phyloP scores from a whole-genome alignment of 30 jellyfish, hydroid and myxozoan genomes.

The Aurelia aurita complex sp. Pacific region DNA sequence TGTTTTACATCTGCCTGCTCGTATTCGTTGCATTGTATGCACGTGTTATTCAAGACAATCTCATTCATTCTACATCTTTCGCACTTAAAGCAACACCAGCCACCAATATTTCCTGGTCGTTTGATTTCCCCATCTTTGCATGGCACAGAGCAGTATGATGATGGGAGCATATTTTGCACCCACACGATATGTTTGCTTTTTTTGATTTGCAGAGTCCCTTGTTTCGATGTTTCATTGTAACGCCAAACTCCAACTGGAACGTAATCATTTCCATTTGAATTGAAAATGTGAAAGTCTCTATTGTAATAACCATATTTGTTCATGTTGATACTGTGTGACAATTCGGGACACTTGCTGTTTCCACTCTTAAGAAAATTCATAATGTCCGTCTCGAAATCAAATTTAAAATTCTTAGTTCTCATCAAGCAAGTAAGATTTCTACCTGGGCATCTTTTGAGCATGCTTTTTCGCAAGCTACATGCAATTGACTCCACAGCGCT shows the following conservation, averaged over 20 bases:
- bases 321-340: background rate
- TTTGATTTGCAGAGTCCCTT: background rate
- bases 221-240: background rate
- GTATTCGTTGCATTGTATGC: background rate
- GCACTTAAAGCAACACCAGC: constrained; percentile 45
- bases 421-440: background rate
- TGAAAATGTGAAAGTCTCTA: background rate
- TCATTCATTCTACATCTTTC: constrained; percentile 6
- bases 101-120: background rate
- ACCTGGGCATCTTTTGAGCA: constrained; percentile 18
- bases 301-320: background rate
- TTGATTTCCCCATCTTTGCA: constrained; percentile 33
- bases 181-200: background rate
- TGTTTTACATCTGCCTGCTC: constrained; percentile 7
- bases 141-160: constrained; percentile 54
- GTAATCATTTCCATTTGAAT: constrained; percentile 10
- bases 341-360: background rate
- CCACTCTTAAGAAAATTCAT: background rate
- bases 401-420: background rate
- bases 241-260: constrained; percentile 8
- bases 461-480: constrained; percentile 46
- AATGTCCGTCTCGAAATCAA: background rate
- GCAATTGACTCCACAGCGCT: constrained; percentile 41
- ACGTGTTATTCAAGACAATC: constrained; percentile 27
- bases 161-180: constrained; percentile 8